phyloP scores from a whole-genome alignment of 2,797 vertebrate genomes.

The Pipistrellus pipistrellus region DNA sequence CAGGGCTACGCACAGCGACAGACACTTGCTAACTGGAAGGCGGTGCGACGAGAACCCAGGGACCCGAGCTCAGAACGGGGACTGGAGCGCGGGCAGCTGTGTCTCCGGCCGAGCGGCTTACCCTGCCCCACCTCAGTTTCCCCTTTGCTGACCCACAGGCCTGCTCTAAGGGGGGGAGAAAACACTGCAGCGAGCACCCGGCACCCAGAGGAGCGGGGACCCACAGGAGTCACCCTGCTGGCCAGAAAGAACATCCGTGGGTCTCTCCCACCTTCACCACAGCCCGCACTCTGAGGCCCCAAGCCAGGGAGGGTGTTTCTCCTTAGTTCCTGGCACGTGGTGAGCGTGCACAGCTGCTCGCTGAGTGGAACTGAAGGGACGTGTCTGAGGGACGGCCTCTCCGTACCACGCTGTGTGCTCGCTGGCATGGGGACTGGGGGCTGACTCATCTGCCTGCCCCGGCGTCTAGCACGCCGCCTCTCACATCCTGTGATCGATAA shows the following conservation, averaged over 20 bases:
- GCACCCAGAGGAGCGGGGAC: accelerated
- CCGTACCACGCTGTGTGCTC: not conserved
- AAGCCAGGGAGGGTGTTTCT: not conserved
- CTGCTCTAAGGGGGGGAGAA: not conserved
- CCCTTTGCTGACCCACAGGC: not conserved
- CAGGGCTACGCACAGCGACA: accelerated
- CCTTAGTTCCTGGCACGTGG: not conserved
- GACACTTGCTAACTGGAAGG: accelerated
- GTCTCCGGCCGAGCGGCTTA: not conserved
- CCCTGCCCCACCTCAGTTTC: accelerated
- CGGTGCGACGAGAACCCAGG: accelerated
- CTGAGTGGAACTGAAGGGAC: accelerated
- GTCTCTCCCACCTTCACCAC: not conserved
- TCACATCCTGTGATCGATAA: accelerated
- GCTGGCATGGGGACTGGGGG: accelerated
- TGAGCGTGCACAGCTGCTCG: accelerated
- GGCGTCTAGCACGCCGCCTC: accelerated
- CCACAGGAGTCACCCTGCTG: accelerated
- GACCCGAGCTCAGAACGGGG: accelerated
- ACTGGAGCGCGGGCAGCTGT: accelerated
- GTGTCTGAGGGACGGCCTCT: not conserved
- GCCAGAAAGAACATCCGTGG: accelerated
- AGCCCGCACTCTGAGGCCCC: not conserved
- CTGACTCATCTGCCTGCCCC: accelerated
- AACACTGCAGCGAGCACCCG: accelerated